Evolutionary conservation across 92 coral and sea anemone genomes (phyloP), one percentile per base, ranked within the genome.

Genomic region (Heliopora coerulea): DNA sequence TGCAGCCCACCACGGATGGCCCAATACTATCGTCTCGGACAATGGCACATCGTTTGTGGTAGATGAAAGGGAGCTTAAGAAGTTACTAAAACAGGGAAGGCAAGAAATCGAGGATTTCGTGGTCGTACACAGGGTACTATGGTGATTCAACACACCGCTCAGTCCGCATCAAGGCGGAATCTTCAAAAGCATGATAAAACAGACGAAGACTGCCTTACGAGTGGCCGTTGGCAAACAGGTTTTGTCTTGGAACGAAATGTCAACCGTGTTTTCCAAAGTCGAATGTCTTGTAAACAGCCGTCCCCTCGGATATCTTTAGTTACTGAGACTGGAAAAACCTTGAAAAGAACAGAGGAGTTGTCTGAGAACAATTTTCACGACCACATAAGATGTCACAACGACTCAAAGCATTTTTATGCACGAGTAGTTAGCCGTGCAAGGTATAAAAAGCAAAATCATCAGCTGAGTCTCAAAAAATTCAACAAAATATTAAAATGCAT

Each of bases 141-240:
- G 85, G 80, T 42, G 24, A 21, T 81, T 81, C 54, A 74, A 70
- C 24, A 62, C 85, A 6, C 82, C 84, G 11, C 24, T 15, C 29
- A 82, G 86, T 35, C 81, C 85, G 11, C 81, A 64, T 30, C 82
- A 82, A 41, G 86, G 86, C 17, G 86, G 68, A 18, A 29, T 63
- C 8, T 82, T 74, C 23, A 82, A 82, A 31, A 82, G 86, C 37
- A 67, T 82, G 42, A 42, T 82, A 37, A 82, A 82, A 37, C 67
- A 54, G 40, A 82, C 86, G 65, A 59, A 59, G n/a, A 2, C 65
- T 25, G 65, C 65, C 10, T n/a, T 59, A 32, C 10, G 24, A n/a
- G 65, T 59, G 32, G n/a, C 24, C 65, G 65, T 59, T 30, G 65
- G 65, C 7, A 28, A 24, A 25, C 65, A 24, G n/a, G 24, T 32